Evolutionary conservation across 1,140 invertebrate species (phyloP).

Genomic region (Augochlora pura): DNA sequence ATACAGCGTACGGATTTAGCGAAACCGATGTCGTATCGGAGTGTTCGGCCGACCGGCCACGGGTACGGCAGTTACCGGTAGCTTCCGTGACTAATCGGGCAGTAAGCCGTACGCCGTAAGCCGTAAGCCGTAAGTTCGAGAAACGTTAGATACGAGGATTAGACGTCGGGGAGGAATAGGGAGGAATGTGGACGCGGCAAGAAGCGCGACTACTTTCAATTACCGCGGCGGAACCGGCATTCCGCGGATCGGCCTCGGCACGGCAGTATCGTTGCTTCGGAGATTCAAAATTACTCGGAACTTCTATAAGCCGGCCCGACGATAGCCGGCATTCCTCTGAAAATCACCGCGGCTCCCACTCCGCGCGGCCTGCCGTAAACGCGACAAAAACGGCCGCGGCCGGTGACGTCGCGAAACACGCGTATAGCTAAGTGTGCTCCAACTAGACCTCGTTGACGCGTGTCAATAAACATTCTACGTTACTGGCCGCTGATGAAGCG

Average conservation of each 20-base stretch:
- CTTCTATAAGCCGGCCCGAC: conserved; percentile 28
- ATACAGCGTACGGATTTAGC: too few species aligned
- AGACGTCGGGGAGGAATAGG: conserved; percentile 6
- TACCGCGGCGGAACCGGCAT: conserved; percentile 30
- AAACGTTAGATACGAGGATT: conserved; percentile 20
- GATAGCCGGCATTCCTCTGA: conserved; percentile 32
- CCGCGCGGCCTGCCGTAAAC: conserved; percentile 15
- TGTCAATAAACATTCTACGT: conserved; percentile 36
- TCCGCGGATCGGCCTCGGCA: conserved; percentile 7
- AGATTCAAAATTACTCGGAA: conserved; percentile 39
- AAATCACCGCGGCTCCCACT: conserved; percentile 11
- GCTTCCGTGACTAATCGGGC: conserved; percentile 25
- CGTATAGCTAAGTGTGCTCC: conserved; percentile 1
- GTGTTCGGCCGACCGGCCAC: background rate
- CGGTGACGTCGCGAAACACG: background rate
- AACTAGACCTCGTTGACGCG: conserved; percentile 34
- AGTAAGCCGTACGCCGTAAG: background rate
- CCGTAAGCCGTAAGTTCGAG: background rate
- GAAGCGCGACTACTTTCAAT: conserved; percentile 36
- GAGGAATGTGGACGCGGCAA: conserved; percentile 22
- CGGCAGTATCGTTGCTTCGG: conserved; percentile 10
- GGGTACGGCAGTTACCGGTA: background rate
- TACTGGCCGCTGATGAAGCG: conserved; percentile 32
- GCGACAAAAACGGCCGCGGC: background rate
- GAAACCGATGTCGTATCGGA: background rate